Base-by-base conservation (phyloP, 2,888 invertebrate species). In the Strigamia transsilvanica region DNA sequence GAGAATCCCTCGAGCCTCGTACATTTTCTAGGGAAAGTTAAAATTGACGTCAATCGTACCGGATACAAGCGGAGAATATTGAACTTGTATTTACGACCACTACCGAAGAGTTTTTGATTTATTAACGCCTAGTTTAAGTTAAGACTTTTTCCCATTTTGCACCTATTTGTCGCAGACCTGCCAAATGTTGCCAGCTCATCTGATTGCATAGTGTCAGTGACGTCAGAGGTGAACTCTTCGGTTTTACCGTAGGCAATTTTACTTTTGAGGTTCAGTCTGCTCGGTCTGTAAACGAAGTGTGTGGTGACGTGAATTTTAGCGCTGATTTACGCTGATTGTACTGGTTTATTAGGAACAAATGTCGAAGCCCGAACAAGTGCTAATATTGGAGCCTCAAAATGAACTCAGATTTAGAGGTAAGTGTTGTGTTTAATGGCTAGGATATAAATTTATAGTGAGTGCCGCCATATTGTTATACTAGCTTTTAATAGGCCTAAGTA, bases 401-500 rank as follows among this genome's bases (percentile, higher is more conserved):
- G 42, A 38, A 41, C 79, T 79, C 38, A 23, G 15, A 38, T 79
- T 79, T 23, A 79, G 21, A 42, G 79, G 79, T 79, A 42, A 41
- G 79, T 18, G 15, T 15, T 77, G 21, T 42, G 13, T 41, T 42
- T 79, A 34, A 34, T 27, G 34, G 21, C 38, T 6, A 34, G 38
- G 21, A 27, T 38, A 79, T 34, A 79, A 79, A 21, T 79, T 78
- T 79, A 12, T 79, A 32, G 21, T 38, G 32, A 21, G 34, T 27
- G 79, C 38, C 27, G 79, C 79, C 79, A 79, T 79, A 79, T 79
- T 79, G 79, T 79, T 79, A 46, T 46, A n/a, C 27, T 73, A 21
- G 23, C 32, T 73, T 73, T 73, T 73, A 73, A 73, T 27, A 73
- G 73, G 73, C 23, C 32, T 32, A 73, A 73, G 23, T 23, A 13